Conservation (phyloP, 2,113 vertebrate species). For the Dicerorhinus sumatrensis region DNA sequence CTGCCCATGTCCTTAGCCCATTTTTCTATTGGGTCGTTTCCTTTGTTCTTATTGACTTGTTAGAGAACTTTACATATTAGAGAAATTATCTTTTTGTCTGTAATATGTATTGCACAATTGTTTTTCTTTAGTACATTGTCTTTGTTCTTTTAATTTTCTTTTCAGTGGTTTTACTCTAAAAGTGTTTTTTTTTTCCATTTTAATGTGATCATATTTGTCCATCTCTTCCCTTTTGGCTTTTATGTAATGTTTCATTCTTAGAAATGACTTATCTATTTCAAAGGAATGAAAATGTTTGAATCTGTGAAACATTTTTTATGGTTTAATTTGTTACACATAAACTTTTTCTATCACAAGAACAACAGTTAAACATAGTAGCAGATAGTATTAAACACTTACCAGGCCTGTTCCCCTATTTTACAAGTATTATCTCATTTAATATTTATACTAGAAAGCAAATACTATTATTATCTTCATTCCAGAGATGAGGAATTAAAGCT, state of each 20-base stretch:
- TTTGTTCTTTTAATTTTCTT: neutral
- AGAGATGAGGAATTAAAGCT: neutral
- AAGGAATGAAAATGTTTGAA: neutral
- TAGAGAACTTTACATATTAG: neutral
- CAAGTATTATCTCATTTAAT: neutral
- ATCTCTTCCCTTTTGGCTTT: neutral
- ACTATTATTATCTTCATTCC: neutral
- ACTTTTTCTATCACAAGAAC: neutral
- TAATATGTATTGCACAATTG: neutral
- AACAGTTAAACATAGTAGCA: neutral
- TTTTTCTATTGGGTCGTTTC: neutral
- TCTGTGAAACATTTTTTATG: neutral
- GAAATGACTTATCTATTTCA: neutral
- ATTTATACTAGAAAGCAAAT: neutral
- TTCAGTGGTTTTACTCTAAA: neutral
- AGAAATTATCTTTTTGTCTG: neutral
- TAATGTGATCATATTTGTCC: neutral
- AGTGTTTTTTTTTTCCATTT: neutral
- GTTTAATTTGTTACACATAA: neutral
- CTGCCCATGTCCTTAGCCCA: neutral
- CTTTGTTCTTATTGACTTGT: neutral
- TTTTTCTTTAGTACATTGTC: neutral
- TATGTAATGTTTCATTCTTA: neutral
- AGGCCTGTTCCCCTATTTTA: neutral
- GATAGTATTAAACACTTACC: neutral